Evolutionary conservation across 92 coral and sea anemone species (phyloP).

Genomic region (Paramuricea clavata): DNA sequence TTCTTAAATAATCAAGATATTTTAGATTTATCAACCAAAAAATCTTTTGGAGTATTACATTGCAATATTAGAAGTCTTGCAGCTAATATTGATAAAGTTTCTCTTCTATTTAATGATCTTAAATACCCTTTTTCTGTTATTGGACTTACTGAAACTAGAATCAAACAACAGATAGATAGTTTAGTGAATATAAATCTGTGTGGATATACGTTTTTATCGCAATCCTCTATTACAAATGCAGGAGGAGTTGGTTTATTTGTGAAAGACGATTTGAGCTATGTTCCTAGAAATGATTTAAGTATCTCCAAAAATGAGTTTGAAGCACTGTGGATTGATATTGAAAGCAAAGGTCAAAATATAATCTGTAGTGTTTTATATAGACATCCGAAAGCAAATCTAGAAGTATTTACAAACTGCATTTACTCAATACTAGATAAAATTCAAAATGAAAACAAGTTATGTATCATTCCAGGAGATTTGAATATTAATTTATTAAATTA

Average conservation of each 20-base stretch:
- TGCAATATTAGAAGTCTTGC: constrained; percentile 22
- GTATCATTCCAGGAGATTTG: constrained; percentile 37
- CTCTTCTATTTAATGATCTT: neutral
- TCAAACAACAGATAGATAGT: neutral
- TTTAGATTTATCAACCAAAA: neutral
- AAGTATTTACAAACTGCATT: neutral
- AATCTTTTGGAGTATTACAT: constrained; percentile 35
- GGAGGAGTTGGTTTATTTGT: constrained; percentile 13
- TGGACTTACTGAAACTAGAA: neutral
- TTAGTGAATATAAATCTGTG: neutral
- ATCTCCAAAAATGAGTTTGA: neutral
- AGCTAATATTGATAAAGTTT: neutral
- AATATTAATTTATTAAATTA: constrained; percentile 41
- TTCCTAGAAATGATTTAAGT: neutral
- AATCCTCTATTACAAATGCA: constrained; percentile 9
- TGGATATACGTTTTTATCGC: constrained; percentile 20
- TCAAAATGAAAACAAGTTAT: constrained; percentile 4
- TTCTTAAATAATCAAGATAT: constrained; percentile 53
- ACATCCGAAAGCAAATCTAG: constrained; percentile 37
- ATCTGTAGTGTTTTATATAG: constrained; percentile 26
- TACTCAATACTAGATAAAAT: neutral
- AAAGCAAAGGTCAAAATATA: neutral
- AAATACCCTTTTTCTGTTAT: neutral
- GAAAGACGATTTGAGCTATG: neutral
- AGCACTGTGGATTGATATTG: constrained; percentile 15